These are phyloP conservation scores for Prionace glauca DNA, from an alignment of 2,797 vertebrate species.

Conservation along the genomic window DNA sequence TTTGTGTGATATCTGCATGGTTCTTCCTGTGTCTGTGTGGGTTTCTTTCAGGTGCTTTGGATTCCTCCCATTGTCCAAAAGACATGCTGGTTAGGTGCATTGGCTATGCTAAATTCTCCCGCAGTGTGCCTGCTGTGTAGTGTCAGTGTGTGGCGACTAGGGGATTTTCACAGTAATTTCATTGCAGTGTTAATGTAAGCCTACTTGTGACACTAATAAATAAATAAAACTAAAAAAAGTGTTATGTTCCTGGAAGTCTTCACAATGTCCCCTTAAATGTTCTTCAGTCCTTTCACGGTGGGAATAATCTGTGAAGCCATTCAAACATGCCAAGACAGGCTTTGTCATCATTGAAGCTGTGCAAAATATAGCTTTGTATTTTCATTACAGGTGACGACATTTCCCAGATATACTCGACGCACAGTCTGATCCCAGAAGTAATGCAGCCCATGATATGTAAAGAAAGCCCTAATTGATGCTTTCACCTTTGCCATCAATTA, in stretches of 20 bases:
- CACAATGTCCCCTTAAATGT: not conserved
- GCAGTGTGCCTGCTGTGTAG: too few species aligned
- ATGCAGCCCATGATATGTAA: not conserved
- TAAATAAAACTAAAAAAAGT: not conserved
- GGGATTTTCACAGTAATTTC: too few species aligned
- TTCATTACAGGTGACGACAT: not conserved
- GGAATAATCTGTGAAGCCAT: not conserved
- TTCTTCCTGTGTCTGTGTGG: too few species aligned
- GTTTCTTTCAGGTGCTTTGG: too few species aligned
- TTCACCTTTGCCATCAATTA: not conserved
- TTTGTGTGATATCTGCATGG: too few species aligned
- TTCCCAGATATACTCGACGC: not conserved
- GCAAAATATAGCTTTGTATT: not conserved
- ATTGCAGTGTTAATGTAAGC: too few species aligned
- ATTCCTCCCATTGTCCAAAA: too few species aligned
- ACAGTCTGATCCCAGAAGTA: not conserved
- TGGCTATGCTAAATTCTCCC: too few species aligned
- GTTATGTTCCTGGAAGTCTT: not conserved
- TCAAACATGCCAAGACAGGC: not conserved
- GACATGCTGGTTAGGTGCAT: too few species aligned
- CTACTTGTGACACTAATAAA: too few species aligned
- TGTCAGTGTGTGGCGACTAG: too few species aligned
- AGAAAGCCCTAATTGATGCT: not conserved
- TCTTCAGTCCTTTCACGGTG: not conserved
- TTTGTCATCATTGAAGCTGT: not conserved